phyloP scores from a whole-genome alignment of 1,140 invertebrate genomes.

The Drosophila busckii region DNA sequence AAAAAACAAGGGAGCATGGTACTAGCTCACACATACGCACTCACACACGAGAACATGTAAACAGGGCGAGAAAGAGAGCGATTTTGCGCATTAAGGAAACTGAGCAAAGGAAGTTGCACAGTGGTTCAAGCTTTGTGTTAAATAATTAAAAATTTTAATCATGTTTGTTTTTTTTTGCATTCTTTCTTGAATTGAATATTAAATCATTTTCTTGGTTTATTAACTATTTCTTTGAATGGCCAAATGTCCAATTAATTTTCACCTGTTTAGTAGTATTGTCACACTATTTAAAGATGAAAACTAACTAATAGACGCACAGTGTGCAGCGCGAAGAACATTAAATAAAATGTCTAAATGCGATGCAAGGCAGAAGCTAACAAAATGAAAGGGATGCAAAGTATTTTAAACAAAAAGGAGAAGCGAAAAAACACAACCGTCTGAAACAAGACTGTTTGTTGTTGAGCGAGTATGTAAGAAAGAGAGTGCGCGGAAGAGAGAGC shows the following conservation, averaged over 20 bases:
- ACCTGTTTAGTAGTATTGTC: too few relatives aligned
- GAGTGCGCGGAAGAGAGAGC: background rate
- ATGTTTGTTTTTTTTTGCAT: background rate
- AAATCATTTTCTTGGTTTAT: too few relatives aligned
- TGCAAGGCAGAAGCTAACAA: background rate
- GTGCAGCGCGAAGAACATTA: too few relatives aligned
- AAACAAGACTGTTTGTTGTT: background rate
- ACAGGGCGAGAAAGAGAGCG: conserved; percentile 3
- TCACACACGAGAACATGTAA: background rate
- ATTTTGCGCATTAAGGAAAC: conserved; percentile 29
- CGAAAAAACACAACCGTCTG: background rate
- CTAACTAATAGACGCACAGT: too few relatives aligned
- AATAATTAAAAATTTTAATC: background rate
- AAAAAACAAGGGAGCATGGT: conserved; percentile 44
- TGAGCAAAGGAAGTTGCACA: conserved; percentile 36
- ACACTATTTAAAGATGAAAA: too few relatives aligned
- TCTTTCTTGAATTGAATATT: too few relatives aligned
- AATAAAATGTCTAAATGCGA: background rate
- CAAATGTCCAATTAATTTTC: too few relatives aligned
- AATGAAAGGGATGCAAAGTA: conserved; percentile 1
- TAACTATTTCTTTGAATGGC: too few relatives aligned
- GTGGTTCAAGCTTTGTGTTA: conserved; percentile 4
- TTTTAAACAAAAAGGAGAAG: conserved; percentile 7
- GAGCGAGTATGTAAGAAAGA: background rate
- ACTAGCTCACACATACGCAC: conserved; percentile 11